Base-by-base conservation (phyloP, 2,113 vertebrate genomes). In the Trachemys scripta region DNA sequence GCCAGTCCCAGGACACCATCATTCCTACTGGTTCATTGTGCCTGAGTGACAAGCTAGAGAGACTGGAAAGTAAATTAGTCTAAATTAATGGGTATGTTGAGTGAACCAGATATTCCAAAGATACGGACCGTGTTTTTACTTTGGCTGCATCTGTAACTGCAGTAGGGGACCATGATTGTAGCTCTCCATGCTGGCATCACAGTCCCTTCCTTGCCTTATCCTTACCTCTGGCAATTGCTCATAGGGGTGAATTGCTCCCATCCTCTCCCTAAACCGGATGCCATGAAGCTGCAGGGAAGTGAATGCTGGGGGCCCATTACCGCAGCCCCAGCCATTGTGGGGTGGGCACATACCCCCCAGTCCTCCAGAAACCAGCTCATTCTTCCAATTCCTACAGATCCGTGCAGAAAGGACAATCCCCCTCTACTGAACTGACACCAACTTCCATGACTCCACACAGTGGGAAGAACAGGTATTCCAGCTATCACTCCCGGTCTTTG, bases 51-150 rank as follows among this genome's bases (percentile, higher is more conserved):
- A 95, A 97, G 95, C 97, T 79, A 93, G 97, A 97, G 97, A 96
- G 97, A 98, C 97, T 97, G 96, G 97, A 97, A 98, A 96, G 92
- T 97, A 97, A 96, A 94, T 96, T 93, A 95, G 87, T 42, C 72
- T 89, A 95, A 97, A 97, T 97, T 97, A 97, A 96, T 96, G 90
- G 94, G 93, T 93, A 93, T 94, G 95, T 78, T 80, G 88, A 97
- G 89, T 88, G 90, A 97, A 82, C 96, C 88, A 88, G 85, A 80
- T 92, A 84, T 88, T 88, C 62, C 84, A 38, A 80, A 84, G 81
- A 84, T 42, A 80, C 2, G 31, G 49, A 35, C 29, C 20, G 11
- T 93, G 89, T 56, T 85, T 94, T 90, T 97, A 75, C 94, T 89
- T 57, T 14, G 53, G 80, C 22, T 79, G 45, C 50, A 84, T 22